These are phyloP conservation scores for Actinia equina DNA, from an alignment of 64 coral and sea anemone genomes.

Conservation along the genomic window DNA sequence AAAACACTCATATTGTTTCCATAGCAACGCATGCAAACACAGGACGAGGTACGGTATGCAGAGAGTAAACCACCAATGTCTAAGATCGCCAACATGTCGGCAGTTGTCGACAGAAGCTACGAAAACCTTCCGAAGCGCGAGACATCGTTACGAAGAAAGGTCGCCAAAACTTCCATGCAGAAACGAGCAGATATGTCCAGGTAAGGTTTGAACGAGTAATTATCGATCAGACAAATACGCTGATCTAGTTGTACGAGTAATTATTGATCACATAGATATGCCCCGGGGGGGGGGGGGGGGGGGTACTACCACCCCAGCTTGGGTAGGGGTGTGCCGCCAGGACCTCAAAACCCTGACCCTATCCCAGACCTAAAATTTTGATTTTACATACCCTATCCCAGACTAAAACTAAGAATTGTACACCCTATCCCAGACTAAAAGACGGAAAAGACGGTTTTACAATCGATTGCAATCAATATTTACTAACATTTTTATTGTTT, in stretches of 20 bases:
- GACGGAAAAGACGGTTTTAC: no score
- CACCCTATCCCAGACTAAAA: no score
- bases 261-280: neutral
- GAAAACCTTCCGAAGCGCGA: conserved; percentile 30
- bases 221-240: neutral
- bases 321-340: no score
- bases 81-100: conserved; percentile 35
- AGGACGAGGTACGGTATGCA: neutral
- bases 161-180: conserved; percentile 31
- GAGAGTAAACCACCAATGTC: conserved; percentile 2
- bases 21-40: neutral
- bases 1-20: neutral
- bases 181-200: neutral
- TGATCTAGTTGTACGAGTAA: neutral
- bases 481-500: no score
- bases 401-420: no score
- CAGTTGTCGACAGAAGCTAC: neutral
- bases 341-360: no score
- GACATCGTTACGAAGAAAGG: conserved; percentile 59
- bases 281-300: no score
- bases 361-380: no score
- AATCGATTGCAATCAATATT: no score
- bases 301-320: no score
- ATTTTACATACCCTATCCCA: no score
- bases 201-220: neutral